Evolutionary conservation across 2,888 invertebrate species (phyloP), one percentile per base, ranked within the genome.

Genomic region (Anodontia alba): DNA sequence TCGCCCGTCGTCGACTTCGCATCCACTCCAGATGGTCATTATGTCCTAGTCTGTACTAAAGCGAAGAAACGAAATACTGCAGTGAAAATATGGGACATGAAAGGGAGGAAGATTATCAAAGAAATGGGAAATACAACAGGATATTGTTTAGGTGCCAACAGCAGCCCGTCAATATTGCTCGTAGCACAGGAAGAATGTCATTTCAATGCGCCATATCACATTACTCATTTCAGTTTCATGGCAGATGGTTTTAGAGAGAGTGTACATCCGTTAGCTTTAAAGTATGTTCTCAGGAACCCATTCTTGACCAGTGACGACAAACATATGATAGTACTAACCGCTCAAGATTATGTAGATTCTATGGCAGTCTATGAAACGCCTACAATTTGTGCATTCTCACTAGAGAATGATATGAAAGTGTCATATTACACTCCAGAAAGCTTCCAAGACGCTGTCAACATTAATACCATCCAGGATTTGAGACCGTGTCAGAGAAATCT

Each of bases 21-120:
- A 36, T 87, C 92, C 46, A 90, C 92, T 17, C 90, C 91, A 0
- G 88, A 87, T 73, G 94, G 94, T 8, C 84, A 87, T 42, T 92
- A 92, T 76, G 90, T 90, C 0, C 84, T 94, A 20, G 92, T 93
- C 17, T 84, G 92, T 20, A 88, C 91, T 10, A 57, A 79, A 7
- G 84, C 89, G 5, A 88, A 87, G 51, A 89, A 91, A 73, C 80
- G 84, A 23, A 91, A 91, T 42, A 84, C 88, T 12, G 87, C 90
- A 17, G 84, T 86, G 43, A 93, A 92, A 76, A 88, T 94, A 54
- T 94, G 94, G 94, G 89, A 92, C 81, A 87, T 93, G 85, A 77
- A 85, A 7, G 90, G 89, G 36, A 82, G 94, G 33, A 86, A 88
- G 38, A 87, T 94, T 36, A 83, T 94, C 23, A 85, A 89, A 66